phyloP scores from a whole-genome alignment of 2,113 vertebrate genomes.

The Macrotis lagotis region DNA sequence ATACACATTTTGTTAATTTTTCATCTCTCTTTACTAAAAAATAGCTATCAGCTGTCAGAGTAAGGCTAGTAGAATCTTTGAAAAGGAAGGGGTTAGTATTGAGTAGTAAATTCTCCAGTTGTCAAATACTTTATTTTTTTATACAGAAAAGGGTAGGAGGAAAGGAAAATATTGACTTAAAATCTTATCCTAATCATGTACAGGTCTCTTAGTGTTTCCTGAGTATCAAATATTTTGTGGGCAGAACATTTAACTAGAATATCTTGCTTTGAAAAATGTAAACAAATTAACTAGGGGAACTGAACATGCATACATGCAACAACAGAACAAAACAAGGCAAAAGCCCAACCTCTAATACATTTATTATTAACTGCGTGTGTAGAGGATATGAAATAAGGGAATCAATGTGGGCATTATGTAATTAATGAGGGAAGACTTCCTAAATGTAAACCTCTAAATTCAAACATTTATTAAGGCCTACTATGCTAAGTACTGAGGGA shows the following conservation, averaged over 20 bases:
- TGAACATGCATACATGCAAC: background rate
- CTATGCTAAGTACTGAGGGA: background rate
- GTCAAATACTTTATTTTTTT: background rate
- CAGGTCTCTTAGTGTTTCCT: background rate
- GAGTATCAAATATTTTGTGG: background rate
- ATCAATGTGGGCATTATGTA: background rate
- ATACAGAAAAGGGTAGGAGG: background rate
- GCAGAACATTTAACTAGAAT: background rate
- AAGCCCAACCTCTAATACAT: background rate
- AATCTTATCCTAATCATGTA: slow-evolving; percentile 12
- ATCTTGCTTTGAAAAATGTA: background rate
- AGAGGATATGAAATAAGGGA: background rate
- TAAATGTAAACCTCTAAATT: background rate
- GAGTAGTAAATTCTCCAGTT: background rate
- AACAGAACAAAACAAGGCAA: background rate
- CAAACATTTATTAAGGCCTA: background rate
- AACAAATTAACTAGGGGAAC: background rate
- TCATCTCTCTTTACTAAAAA: background rate
- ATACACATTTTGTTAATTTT: background rate
- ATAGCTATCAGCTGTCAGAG: background rate
- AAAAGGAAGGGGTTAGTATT: background rate
- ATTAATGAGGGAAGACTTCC: background rate
- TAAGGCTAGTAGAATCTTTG: background rate
- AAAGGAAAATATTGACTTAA: slow-evolving; percentile 33
- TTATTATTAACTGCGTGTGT: background rate